These are phyloP conservation scores for Camponotus fellah DNA, from an alignment of 2,888 invertebrate genomes.

Conservation along the genomic window DNA sequence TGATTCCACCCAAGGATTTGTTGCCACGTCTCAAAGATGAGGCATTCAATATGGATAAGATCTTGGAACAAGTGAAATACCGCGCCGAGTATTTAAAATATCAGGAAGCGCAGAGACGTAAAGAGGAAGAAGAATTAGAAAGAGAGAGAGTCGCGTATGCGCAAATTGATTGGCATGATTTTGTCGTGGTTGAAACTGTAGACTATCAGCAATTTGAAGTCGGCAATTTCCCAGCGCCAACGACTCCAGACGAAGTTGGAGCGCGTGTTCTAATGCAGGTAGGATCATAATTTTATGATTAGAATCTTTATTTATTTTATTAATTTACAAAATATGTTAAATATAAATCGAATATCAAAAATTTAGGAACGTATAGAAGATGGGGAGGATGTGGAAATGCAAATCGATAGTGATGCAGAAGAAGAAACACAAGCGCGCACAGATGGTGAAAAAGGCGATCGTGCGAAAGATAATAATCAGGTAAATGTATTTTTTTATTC, in stretches of 20 bases:
- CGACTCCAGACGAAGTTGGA: slow-evolving; percentile 98
- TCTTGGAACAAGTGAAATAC: slow-evolving; percentile 96
- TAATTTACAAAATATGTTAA: background rate
- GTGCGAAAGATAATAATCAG: slow-evolving; percentile 87
- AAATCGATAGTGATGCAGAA: slow-evolving; percentile 94
- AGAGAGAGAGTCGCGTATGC: slow-evolving; percentile 98
- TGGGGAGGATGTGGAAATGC: slow-evolving; percentile 95
- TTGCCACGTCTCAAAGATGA: slow-evolving; percentile 93
- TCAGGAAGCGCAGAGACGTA: slow-evolving; percentile 96
- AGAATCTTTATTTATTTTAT: slow-evolving; percentile 4
- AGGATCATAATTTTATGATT: slow-evolving; percentile 24
- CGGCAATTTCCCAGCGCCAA: slow-evolving; percentile 98
- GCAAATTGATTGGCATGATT: slow-evolving; percentile 99
- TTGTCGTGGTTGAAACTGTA: slow-evolving; percentile 99
- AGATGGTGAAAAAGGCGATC: slow-evolving; percentile 84
- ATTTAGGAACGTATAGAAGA: slow-evolving; percentile 91
- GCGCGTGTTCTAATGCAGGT: slow-evolving; percentile 96
- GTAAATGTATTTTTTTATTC: slow-evolving; percentile 67
- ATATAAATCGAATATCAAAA: background rate
- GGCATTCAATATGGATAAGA: slow-evolving; percentile 89
- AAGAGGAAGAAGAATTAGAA: slow-evolving; percentile 98
- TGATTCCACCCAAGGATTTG: slow-evolving; percentile 98
- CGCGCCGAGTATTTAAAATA: slow-evolving; percentile 98
- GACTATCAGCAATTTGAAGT: slow-evolving; percentile 99
- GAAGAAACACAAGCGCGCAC: slow-evolving; percentile 87